Conservation (phyloP, 2,888 invertebrate species). For the Cecidostiba fungosa region DNA sequence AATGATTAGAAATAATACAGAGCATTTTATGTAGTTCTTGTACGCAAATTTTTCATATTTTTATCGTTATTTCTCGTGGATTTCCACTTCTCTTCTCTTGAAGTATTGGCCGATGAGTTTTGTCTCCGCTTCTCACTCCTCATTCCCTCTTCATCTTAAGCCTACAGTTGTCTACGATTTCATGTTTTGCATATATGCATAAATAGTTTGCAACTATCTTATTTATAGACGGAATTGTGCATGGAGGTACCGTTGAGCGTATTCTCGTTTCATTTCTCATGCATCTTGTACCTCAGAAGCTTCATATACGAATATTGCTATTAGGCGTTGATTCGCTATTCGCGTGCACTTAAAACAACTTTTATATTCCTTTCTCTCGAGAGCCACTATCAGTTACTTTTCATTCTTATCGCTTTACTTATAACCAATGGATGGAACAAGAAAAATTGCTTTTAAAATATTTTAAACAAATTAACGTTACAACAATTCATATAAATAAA, state of each 20-base stretch:
- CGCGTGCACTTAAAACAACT: conserved; percentile 35
- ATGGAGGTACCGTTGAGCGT: conserved; percentile 70
- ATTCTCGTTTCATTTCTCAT: conserved; percentile 28
- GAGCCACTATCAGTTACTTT: conserved; percentile 12
- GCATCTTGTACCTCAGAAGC: conserved; percentile 26
- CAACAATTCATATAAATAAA: not conserved
- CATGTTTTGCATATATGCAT: conserved; percentile 71
- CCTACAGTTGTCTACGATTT: conserved; percentile 63
- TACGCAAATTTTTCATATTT: conserved; percentile 66
- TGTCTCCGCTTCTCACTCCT: conserved; percentile 19
- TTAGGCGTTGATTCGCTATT: conserved; percentile 54
- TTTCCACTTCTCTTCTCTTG: conserved; percentile 63
- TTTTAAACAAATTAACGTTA: not conserved
- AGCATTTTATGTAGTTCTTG: conserved; percentile 64
- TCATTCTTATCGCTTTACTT: not conserved
- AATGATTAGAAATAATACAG: conserved; percentile 68
- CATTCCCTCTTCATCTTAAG: conserved; percentile 56
- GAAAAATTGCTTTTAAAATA: conserved; percentile 8
- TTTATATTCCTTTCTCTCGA: not conserved
- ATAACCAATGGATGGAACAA: conserved; percentile 3
- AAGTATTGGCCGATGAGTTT: conserved; percentile 66
- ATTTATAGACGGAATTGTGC: conserved; percentile 75
- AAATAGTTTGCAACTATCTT: conserved; percentile 74
- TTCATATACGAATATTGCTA: conserved; percentile 49
- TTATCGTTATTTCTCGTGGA: conserved; percentile 68